Percentiles rank a stretch among this genome's conserved stretches.
Conservation (phyloP, 2,113 vertebrate genomes). For the Suricata suricatta region DNA sequence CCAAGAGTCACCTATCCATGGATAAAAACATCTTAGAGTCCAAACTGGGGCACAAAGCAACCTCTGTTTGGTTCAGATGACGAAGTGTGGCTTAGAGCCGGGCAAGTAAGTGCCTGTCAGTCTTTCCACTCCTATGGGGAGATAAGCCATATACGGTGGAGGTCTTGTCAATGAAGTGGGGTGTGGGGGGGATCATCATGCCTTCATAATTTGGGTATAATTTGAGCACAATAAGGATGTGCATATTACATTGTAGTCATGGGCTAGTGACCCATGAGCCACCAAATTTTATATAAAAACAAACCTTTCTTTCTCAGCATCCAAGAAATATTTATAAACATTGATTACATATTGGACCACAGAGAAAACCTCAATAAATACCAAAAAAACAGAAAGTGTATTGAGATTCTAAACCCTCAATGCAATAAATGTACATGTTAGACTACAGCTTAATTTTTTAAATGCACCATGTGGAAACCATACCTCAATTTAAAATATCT, state of each 20-base stretch:
- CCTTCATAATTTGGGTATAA: not conserved
- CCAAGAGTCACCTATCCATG: not conserved
- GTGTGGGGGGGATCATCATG: rapidly evolving
- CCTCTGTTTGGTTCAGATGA: not conserved
- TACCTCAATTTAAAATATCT: not conserved
- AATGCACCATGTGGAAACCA: not conserved
- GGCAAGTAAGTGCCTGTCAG: rapidly evolving
- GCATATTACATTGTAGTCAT: not conserved
- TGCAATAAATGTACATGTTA: not conserved
- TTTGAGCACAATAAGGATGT: not conserved
- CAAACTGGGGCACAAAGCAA: not conserved
- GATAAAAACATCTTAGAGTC: not conserved
- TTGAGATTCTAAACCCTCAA: not conserved
- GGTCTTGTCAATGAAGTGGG: rapidly evolving
- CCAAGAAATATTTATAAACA: not conserved
- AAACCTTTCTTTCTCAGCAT: not conserved
- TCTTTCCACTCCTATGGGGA: not conserved
- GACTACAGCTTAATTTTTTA: not conserved
- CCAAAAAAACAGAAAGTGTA: not conserved
- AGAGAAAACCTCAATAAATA: not conserved
- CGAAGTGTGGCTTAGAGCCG: not conserved
- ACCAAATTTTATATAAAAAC: not conserved
- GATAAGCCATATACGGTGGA: not conserved
- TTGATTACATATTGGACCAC: not conserved
- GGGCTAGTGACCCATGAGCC: not conserved